Percentiles rank a stretch among this genome's conserved stretches.
Conservation (phyloP, 1,140 invertebrate genomes). For the Drosophila micromelanica region DNA sequence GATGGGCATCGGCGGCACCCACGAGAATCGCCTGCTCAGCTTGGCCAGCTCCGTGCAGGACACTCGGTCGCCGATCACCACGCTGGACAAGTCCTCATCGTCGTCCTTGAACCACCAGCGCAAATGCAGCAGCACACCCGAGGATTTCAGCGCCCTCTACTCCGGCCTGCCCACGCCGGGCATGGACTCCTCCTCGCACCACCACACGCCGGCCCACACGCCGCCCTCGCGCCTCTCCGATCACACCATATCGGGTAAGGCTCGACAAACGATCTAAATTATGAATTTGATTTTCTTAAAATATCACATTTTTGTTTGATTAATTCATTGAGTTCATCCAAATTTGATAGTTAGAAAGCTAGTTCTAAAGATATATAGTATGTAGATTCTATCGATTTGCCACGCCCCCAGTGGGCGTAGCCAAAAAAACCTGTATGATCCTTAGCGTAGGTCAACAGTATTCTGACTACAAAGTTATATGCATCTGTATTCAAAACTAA, state of each 20-base stretch:
- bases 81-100: slow-evolving; percentile 85
- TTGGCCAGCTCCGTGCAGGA: slow-evolving; percentile 81
- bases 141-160: slow-evolving; percentile 92
- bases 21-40: slow-evolving; percentile 84
- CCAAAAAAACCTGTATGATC: too few relatives aligned
- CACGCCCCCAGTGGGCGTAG: too few relatives aligned
- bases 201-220: slow-evolving; percentile 87
- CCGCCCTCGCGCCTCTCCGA: slow-evolving; percentile 85
- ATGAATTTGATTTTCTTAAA: too few relatives aligned
- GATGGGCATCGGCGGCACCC: slow-evolving; percentile 82
- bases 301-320: too few relatives aligned
- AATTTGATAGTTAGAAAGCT: too few relatives aligned
- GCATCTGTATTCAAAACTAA: too few relatives aligned
- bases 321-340: too few relatives aligned
- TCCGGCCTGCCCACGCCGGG: slow-evolving; percentile 85
- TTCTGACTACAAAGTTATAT: too few relatives aligned
- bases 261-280: too few relatives aligned
- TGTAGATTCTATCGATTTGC: too few relatives aligned
- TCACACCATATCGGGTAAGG: slow-evolving; percentile 83
- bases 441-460: too few relatives aligned
- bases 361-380: too few relatives aligned
- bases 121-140: slow-evolving; percentile 92
- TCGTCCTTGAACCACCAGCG: slow-evolving; percentile 86
- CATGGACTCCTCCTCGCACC: slow-evolving; percentile 84
- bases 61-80: slow-evolving; percentile 83